Evolutionary conservation across 2,113 vertebrate genomes (phyloP).

Genomic region (Pipa parva): DNA sequence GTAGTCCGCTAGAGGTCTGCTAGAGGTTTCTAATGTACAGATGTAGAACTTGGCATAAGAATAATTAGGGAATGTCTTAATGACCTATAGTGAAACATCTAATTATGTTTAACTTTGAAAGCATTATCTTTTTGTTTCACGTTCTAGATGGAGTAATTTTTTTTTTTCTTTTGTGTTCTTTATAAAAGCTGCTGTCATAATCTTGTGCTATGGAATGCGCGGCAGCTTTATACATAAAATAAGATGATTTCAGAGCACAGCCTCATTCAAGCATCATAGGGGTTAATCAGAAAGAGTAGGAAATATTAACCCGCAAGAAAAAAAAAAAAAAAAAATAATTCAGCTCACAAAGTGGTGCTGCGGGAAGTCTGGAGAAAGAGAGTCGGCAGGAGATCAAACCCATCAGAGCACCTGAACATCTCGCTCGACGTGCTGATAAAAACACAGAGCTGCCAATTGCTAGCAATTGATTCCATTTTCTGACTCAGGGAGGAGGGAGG

Average conservation of each 20-base stretch:
- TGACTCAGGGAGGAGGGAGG: slow-evolving; percentile 38
- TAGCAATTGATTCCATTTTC: slow-evolving; percentile 42
- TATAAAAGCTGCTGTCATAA: too few species aligned
- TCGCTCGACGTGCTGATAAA: slow-evolving; percentile 39
- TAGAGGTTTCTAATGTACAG: too few species aligned
- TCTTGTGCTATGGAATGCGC: too few species aligned
- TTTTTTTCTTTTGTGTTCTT: too few species aligned
- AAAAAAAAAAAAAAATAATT: slow-evolving; percentile 23
- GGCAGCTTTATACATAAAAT: too few species aligned
- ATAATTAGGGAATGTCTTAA: too few species aligned
- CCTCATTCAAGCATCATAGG: slow-evolving; percentile 1
- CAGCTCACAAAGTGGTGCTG: slow-evolving; percentile 30
- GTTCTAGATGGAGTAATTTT: too few species aligned
- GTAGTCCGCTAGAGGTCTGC: too few species aligned
- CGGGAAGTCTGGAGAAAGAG: slow-evolving; percentile 39
- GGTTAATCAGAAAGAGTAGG: slow-evolving; percentile 27
- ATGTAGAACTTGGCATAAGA: too few species aligned
- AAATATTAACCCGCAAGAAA: slow-evolving; percentile 22
- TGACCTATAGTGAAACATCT: too few species aligned
- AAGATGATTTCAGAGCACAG: not conserved
- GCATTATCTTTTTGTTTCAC: too few species aligned
- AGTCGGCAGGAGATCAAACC: slow-evolving; percentile 41
- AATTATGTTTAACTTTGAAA: too few species aligned
- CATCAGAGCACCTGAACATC: slow-evolving; percentile 43
- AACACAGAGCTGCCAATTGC: slow-evolving; percentile 42